A percentile compares a stretch with the other conserved stretches of the same genome.
Evolutionary conservation across 1,140 invertebrate genomes (phyloP).

Genomic region (Probaryconus sp.): DNA sequence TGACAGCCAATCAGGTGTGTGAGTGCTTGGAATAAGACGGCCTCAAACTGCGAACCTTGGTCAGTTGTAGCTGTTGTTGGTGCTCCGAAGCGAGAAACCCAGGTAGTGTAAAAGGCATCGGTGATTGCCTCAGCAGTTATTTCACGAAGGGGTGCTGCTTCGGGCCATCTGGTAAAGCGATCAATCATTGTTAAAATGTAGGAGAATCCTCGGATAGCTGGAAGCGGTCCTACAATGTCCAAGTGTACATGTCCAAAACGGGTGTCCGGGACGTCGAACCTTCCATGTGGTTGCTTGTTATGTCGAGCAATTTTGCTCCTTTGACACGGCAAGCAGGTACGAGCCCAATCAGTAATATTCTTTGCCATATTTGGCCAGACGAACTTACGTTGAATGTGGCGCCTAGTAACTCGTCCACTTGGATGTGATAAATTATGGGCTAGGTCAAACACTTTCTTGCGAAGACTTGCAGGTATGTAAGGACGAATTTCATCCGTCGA

Average conservation of each 20-base stretch:
- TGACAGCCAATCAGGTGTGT: slow-evolving; percentile 8
- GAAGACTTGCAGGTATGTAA: slow-evolving; percentile 53
- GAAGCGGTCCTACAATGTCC: slow-evolving; percentile 77
- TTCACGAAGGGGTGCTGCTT: slow-evolving; percentile 62
- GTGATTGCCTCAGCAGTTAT: slow-evolving; percentile 60
- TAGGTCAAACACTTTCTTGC: no score
- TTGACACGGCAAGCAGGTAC: slow-evolving; percentile 56
- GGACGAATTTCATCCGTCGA: no score
- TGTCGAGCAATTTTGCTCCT: slow-evolving; percentile 57
- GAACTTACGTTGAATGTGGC: slow-evolving; percentile 52
- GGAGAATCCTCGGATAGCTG: slow-evolving; percentile 58
- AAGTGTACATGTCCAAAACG: slow-evolving; percentile 76
- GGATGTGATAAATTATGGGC: slow-evolving; percentile 63
- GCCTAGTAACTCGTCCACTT: no score
- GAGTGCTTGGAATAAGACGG: slow-evolving; percentile 31
- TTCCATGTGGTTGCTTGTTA: background rate
- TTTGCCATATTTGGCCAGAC: slow-evolving; percentile 60
- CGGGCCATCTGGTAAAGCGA: slow-evolving; percentile 74
- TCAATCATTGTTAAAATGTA: slow-evolving; percentile 76
- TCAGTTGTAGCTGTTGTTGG: slow-evolving; percentile 65
- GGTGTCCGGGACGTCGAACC: slow-evolving; percentile 1
- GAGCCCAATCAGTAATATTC: slow-evolving; percentile 54
- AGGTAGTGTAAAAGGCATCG: slow-evolving; percentile 57
- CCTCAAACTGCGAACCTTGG: slow-evolving; percentile 51
- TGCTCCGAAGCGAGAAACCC: slow-evolving; percentile 64